Evolutionary conservation across 2,888 invertebrate species (phyloP).

Genomic region (Agrotis exclamationis): DNA sequence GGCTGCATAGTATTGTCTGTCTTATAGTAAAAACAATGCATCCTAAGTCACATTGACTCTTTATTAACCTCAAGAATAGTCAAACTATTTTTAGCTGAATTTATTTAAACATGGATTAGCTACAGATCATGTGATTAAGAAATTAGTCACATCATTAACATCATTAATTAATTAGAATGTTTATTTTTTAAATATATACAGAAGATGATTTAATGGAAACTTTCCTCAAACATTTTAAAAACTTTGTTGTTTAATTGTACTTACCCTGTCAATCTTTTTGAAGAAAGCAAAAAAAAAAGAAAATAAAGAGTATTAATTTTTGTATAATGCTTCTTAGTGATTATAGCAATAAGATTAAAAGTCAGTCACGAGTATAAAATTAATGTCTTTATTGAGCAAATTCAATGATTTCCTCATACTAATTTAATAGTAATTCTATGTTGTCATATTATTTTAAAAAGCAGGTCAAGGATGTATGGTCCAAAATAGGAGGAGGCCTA

Average conservation of each 20-base stretch:
- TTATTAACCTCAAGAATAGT: conserved; percentile 1
- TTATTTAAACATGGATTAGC: conserved; percentile 10
- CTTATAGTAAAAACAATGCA: conserved; percentile 14
- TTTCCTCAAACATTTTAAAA: neutral
- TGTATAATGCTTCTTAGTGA: neutral
- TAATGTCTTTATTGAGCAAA: neutral
- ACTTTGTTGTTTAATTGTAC: conserved; percentile 51
- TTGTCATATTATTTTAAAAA: no score
- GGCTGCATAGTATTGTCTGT: conserved; percentile 34
- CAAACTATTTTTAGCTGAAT: conserved; percentile 12
- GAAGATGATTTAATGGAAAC: conserved; percentile 7
- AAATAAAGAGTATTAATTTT: conserved; percentile 40
- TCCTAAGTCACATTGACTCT: neutral
- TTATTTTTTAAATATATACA: conserved; percentile 9
- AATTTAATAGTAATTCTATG: neutral
- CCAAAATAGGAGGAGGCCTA: no score
- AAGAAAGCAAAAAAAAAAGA: conserved; percentile 55
- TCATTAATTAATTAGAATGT: conserved; percentile 20
- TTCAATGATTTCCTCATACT: neutral
- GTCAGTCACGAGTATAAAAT: neutral
- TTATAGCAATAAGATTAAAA: neutral
- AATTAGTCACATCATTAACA: conserved; percentile 40
- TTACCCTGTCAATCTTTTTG: conserved; percentile 80
- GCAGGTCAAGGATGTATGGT: no score
- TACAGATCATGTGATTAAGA: conserved; percentile 20